Conservation (phyloP, 2,113 vertebrate species). For the Neomonachus schauinslandi region DNA sequence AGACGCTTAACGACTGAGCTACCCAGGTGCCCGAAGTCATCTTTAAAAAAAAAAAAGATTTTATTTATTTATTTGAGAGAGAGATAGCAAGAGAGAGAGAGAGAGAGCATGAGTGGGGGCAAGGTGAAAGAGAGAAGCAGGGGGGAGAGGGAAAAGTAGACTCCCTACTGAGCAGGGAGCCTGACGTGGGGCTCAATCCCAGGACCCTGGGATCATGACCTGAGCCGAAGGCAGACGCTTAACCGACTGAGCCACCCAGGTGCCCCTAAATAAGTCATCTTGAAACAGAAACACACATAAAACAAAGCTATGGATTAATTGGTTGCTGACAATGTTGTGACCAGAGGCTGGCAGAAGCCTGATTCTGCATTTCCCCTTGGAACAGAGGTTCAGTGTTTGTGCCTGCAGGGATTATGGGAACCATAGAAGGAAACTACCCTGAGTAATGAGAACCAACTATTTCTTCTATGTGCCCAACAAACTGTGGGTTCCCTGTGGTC, state of each 20-base stretch:
- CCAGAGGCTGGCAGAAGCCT: neutral
- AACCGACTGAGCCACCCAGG: neutral
- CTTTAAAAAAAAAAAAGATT: too few species aligned
- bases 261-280: neutral
- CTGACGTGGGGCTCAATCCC: fast-evolving
- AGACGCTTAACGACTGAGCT: too few species aligned
- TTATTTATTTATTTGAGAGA: neutral
- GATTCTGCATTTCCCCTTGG: neutral
- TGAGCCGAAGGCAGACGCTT: neutral
- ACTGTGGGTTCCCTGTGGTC: too few species aligned
- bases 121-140: too few species aligned
- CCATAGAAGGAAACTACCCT: neutral
- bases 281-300: neutral
- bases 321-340: neutral
- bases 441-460: neutral
- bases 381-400: too few species aligned
- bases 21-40: too few species aligned
- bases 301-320: fast-evolving
- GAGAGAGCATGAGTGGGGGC: neutral
- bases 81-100: neutral
- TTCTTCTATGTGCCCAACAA: fast-evolving
- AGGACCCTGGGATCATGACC: neutral
- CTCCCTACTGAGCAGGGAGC: neutral
- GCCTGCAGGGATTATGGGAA: fast-evolving
- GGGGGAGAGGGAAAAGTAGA: neutral